Evolutionary conservation across 92 coral and sea anemone genomes (phyloP).

Genomic region (Epizoanthus stellaris): DNA sequence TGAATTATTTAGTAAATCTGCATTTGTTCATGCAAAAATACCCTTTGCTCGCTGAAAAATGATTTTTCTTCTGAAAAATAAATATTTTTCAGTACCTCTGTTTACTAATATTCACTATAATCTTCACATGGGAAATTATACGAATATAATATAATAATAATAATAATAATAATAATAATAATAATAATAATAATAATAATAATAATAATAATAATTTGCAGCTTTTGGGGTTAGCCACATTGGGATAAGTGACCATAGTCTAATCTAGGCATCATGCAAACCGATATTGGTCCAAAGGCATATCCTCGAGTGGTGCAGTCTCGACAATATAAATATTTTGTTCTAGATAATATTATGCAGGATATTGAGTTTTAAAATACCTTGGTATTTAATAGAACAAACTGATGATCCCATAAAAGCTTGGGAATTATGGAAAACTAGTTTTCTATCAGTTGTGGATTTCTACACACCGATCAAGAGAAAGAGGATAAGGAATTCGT

Average conservation of each 20-base stretch:
- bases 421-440: neutral
- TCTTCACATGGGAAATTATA: too few relatives aligned
- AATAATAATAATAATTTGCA: too few relatives aligned
- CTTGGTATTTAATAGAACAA: neutral
- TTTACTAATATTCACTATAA: too few relatives aligned
- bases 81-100: too few relatives aligned
- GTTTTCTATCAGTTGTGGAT: neutral
- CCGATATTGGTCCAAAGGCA: slow-evolving; percentile 23
- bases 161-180: too few relatives aligned
- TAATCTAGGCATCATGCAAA: slow-evolving; percentile 37
- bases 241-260: slow-evolving; percentile 45
- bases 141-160: too few relatives aligned
- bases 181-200: too few relatives aligned
- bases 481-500: neutral
- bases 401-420: neutral
- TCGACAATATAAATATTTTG: slow-evolving; percentile 35
- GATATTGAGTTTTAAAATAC: slow-evolving; percentile 25
- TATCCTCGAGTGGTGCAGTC: slow-evolving; percentile 33
- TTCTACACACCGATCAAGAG: neutral
- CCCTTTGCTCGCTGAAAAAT: too few relatives aligned
- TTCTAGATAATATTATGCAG: slow-evolving; percentile 11
- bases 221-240: slow-evolving; percentile 37
- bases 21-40: too few relatives aligned
- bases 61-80: too few relatives aligned
- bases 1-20: too few relatives aligned